These are phyloP conservation scores for Drosophila diplacantha DNA, from an alignment of 2,888 invertebrate species.

Conservation along the genomic window DNA sequence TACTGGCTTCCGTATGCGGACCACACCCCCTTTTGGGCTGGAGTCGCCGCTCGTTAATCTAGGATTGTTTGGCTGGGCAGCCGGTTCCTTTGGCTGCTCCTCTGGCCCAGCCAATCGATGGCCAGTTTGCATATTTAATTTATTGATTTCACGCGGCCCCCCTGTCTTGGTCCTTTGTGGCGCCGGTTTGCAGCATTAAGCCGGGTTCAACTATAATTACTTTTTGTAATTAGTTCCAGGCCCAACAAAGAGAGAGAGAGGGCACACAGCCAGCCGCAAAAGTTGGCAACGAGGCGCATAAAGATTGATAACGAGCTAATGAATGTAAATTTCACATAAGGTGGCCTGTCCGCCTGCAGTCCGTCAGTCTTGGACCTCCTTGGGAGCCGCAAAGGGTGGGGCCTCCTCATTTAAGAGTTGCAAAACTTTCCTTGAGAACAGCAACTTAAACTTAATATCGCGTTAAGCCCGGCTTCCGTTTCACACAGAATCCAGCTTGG, in stretches of 20 bases:
- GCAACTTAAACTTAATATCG: slow-evolving; percentile 68
- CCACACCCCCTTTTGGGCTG: slow-evolving; percentile 28
- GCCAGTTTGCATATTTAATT: slow-evolving; percentile 52
- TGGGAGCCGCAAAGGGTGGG: not conserved
- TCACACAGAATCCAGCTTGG: slow-evolving; percentile 35
- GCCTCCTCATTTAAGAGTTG: slow-evolving; percentile 42
- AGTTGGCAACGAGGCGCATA: slow-evolving; percentile 48
- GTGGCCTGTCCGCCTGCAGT: slow-evolving; percentile 41
- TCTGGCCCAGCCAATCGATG: slow-evolving; percentile 1
- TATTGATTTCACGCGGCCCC: slow-evolving; percentile 60
- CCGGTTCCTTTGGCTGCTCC: slow-evolving; percentile 2
- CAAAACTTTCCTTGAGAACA: slow-evolving; percentile 30
- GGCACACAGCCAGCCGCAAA: not conserved
- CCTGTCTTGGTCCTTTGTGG: slow-evolving; percentile 13
- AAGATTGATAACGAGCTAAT: slow-evolving; percentile 76
- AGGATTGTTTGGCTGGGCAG: slow-evolving; percentile 17
- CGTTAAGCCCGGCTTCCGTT: slow-evolving; percentile 67
- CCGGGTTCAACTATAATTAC: slow-evolving; percentile 70
- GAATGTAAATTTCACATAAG: slow-evolving; percentile 75
- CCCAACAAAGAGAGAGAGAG: slow-evolving; percentile 40
- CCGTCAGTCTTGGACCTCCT: slow-evolving; percentile 30
- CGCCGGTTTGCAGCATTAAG: slow-evolving; percentile 49
- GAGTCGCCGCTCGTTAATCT: slow-evolving; percentile 29
- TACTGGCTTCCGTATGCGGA: slow-evolving; percentile 21
- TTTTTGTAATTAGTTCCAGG: slow-evolving; percentile 74